Conservation (phyloP, 2,888 invertebrate genomes). For the Melanchra persicariae region DNA sequence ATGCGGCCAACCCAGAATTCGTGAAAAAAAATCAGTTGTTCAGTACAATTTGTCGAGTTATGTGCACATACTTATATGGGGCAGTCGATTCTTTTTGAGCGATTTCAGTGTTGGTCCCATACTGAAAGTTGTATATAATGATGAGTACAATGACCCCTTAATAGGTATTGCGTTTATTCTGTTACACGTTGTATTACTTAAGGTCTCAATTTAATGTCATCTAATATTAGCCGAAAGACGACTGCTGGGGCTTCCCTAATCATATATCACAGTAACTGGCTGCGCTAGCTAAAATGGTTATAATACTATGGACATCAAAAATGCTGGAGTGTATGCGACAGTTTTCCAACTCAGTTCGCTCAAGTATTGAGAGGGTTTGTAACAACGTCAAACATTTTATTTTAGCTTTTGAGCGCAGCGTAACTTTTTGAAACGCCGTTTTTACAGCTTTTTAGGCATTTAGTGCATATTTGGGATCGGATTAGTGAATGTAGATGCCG, state of each 20-base stretch:
- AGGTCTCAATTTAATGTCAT: not conserved
- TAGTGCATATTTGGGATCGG: constrained; percentile 37
- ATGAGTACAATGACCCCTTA: too few species aligned
- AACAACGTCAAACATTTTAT: constrained; percentile 55
- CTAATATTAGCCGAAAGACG: not conserved
- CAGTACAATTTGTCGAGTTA: too few species aligned
- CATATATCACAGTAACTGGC: not conserved
- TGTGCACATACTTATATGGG: too few species aligned
- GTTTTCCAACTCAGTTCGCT: constrained; percentile 40
- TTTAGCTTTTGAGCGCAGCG: constrained; percentile 42
- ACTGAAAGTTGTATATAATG: too few species aligned
- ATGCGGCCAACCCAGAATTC: too few species aligned
- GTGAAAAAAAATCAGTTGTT: too few species aligned
- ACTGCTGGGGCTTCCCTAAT: too few species aligned
- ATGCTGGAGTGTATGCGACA: constrained; percentile 38
- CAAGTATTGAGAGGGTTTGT: constrained; percentile 44
- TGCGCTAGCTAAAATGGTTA: not conserved
- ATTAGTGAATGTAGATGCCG: constrained; percentile 27
- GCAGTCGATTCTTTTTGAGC: too few species aligned
- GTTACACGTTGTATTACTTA: too few species aligned
- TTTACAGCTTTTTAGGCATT: constrained; percentile 40
- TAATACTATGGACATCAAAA: constrained; percentile 38
- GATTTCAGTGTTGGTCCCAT: too few species aligned
- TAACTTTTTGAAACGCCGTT: constrained; percentile 44
- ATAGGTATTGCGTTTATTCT: too few species aligned